phyloP scores from a whole-genome alignment of 2,113 vertebrate species.

The Tragelaphus scriptus region DNA sequence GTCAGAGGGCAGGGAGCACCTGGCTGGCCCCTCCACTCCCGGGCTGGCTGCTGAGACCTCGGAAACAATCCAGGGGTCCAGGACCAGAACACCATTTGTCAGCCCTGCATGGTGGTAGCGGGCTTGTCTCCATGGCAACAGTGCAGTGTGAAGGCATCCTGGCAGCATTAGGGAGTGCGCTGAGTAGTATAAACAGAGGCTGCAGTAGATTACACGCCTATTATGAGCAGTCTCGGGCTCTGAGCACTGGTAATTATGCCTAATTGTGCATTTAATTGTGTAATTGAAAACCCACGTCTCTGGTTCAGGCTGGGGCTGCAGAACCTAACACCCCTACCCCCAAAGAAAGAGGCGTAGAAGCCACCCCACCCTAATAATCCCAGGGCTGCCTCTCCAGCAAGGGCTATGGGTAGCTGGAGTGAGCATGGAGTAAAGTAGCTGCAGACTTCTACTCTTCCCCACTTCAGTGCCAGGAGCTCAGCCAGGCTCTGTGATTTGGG shows the following conservation, averaged over 20 bases:
- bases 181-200: constrained; percentile 82
- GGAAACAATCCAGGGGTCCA: constrained; percentile 38
- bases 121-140: constrained; percentile 80
- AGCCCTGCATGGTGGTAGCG: constrained; percentile 62
- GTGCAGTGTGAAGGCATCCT: constrained; percentile 82
- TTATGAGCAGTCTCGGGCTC: constrained; percentile 81
- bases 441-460: neutral
- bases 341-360: neutral
- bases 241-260: constrained; percentile 83
- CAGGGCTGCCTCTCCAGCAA: neutral
- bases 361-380: neutral
- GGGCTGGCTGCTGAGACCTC: neutral
- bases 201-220: constrained; percentile 84
- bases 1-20: neutral
- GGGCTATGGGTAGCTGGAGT: neutral
- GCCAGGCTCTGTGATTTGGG: neutral
- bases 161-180: constrained; percentile 77
- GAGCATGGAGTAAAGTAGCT: neutral
- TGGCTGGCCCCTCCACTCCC: neutral
- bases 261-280: constrained; percentile 89
- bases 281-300: constrained; percentile 83
- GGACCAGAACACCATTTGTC: constrained; percentile 55
- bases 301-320: constrained; percentile 68
- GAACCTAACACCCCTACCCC: neutral
- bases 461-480: neutral